phyloP scores from a whole-genome alignment of 2,888 invertebrate genomes.

The Clusia tigrina region DNA sequence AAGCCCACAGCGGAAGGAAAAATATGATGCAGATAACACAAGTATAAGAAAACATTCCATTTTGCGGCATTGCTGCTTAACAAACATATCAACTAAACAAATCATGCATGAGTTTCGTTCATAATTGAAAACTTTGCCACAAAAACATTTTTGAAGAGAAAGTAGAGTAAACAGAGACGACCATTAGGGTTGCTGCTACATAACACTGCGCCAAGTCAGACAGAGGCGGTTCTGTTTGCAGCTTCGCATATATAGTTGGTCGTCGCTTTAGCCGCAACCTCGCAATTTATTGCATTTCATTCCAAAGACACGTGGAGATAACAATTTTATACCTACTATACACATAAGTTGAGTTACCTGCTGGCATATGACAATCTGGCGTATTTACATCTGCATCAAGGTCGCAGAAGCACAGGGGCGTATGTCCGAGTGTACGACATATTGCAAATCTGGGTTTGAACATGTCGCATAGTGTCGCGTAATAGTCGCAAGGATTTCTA shows the following conservation, averaged over 20 bases:
- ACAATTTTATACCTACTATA: conserved; percentile 46
- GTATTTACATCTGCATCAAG: conserved; percentile 64
- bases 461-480: conserved; percentile 50
- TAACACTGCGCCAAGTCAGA: conserved; percentile 44
- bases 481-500: conserved; percentile 67
- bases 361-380: conserved; percentile 68
- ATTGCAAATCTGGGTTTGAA: conserved; percentile 63
- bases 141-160: conserved; percentile 10
- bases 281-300: conserved; percentile 47
- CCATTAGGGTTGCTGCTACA: conserved; percentile 44
- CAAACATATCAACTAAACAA: conserved; percentile 10
- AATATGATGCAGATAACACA: background rate
- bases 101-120: background rate
- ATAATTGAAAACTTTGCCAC: background rate
- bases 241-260: conserved; percentile 32
- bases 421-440: conserved; percentile 67
- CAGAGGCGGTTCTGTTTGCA: conserved; percentile 45
- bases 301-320: conserved; percentile 42
- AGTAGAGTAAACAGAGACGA: conserved; percentile 39
- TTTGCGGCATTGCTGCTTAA: background rate
- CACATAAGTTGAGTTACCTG: conserved; percentile 68
- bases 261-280: conserved; percentile 48
- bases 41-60: background rate
- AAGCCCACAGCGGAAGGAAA: background rate
- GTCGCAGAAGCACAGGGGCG: conserved; percentile 69